These are phyloP conservation scores for Chelonia mydas DNA, from an alignment of 2,797 vertebrate species.

Conservation along the genomic window DNA sequence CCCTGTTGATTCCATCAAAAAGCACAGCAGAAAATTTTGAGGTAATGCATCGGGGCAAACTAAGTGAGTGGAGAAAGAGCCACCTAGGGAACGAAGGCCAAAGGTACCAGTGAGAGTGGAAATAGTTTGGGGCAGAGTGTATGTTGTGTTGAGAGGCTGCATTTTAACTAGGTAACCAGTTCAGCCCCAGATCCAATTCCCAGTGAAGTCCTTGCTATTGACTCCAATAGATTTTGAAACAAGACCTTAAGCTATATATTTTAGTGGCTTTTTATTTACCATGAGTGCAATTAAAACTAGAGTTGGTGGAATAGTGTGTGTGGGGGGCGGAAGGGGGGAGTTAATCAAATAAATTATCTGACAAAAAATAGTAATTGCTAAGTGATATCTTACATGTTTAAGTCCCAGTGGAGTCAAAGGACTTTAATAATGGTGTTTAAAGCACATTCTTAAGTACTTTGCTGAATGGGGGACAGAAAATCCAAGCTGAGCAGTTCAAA, in stretches of 20 bases:
- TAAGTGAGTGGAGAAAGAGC: neutral
- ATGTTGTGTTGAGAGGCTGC: neutral
- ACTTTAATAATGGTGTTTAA: neutral
- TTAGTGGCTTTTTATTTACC: constrained; percentile 2
- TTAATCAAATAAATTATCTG: constrained; percentile 25
- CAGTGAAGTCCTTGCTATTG: neutral
- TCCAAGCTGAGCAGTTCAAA: neutral
- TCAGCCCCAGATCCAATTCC: fast-evolving
- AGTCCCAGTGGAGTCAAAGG: neutral
- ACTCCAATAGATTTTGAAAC: neutral
- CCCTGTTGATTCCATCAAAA: neutral
- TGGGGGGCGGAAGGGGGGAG: neutral
- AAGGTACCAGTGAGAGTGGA: neutral
- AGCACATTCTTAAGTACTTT: neutral
- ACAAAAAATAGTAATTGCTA: neutral
- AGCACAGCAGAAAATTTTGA: neutral
- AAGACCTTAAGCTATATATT: neutral
- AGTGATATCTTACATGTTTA: neutral
- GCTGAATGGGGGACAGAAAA: neutral
- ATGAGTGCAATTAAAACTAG: neutral
- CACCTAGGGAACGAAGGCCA: neutral
- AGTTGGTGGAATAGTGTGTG: neutral
- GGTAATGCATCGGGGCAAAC: neutral
- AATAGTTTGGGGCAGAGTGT: neutral
- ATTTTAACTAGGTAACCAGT: neutral